Evolutionary conservation across 2,888 invertebrate species (phyloP).

Genomic region (Dasypogon diadema): DNA sequence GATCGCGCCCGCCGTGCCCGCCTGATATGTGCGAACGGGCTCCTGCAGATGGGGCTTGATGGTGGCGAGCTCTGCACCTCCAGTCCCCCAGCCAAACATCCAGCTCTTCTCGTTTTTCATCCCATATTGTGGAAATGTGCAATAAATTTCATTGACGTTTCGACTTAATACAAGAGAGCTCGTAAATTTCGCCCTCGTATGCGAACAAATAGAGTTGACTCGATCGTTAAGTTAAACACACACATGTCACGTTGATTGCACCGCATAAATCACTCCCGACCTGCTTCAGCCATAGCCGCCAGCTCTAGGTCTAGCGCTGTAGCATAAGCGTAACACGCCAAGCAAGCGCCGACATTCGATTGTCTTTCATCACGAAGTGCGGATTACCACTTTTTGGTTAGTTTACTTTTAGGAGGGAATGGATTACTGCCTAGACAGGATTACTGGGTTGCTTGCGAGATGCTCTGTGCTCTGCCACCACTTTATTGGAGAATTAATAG

Average conservation of each 20-base stretch:
- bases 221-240: slow-evolving; percentile 50
- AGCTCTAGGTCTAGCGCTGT: slow-evolving; percentile 4
- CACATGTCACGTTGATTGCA: slow-evolving; percentile 50
- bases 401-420: slow-evolving; percentile 38
- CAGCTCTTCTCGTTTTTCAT: not conserved
- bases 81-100: not conserved
- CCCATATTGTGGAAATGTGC: slow-evolving; percentile 33
- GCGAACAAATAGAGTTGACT: slow-evolving; percentile 48
- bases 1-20: too few species aligned
- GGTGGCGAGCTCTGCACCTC: not conserved
- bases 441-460: slow-evolving; percentile 19
- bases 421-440: slow-evolving; percentile 36
- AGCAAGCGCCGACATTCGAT: slow-evolving; percentile 33
- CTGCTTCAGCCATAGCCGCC: not conserved
- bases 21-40: slow-evolving; percentile 15
- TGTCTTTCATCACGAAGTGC: slow-evolving; percentile 50
- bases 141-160: slow-evolving; percentile 50
- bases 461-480: not conserved
- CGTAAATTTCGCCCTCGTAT: slow-evolving; percentile 38
- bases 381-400: slow-evolving; percentile 46
- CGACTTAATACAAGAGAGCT: slow-evolving; percentile 47
- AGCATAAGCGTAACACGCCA: too few species aligned
- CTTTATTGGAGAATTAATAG: slow-evolving; percentile 36
- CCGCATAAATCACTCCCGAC: slow-evolving; percentile 37
- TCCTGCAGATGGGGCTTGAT: not conserved